Evolutionary conservation across 2,888 invertebrate genomes (phyloP).

Genomic region (Cecidostiba fungosa): DNA sequence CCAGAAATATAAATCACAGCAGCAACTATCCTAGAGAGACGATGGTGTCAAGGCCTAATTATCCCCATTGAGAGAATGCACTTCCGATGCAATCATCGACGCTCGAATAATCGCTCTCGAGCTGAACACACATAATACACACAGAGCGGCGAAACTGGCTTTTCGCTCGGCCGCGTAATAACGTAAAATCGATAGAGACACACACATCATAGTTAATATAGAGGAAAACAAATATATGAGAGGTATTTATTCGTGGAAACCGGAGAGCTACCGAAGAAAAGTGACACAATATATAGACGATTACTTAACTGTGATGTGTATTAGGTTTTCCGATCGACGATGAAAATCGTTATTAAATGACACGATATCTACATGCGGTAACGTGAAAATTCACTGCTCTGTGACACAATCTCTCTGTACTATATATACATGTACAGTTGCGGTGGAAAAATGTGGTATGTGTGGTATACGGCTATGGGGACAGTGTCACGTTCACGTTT

Average conservation of each 20-base stretch:
- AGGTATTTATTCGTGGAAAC: background rate
- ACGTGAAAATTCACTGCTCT: no score
- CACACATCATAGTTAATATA: background rate
- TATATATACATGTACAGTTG: no score
- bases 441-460: background rate
- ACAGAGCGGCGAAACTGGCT: background rate
- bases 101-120: constrained; percentile 19
- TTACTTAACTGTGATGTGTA: background rate
- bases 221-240: background rate
- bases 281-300: background rate
- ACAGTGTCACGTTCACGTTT: constrained; percentile 14
- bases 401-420: no score
- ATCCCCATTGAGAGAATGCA: constrained; percentile 36
- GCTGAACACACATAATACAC: background rate
- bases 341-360: background rate
- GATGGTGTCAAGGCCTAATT: constrained; percentile 49
- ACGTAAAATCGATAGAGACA: background rate
- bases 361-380: background rate
- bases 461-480: background rate
- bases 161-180: background rate
- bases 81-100: constrained; percentile 47
- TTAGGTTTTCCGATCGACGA: background rate
- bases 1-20: constrained; percentile 41
- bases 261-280: background rate
- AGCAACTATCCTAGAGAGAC: background rate